Base-by-base conservation (phyloP, 2,797 vertebrate genomes). In the Myripristis murdjan region DNA sequence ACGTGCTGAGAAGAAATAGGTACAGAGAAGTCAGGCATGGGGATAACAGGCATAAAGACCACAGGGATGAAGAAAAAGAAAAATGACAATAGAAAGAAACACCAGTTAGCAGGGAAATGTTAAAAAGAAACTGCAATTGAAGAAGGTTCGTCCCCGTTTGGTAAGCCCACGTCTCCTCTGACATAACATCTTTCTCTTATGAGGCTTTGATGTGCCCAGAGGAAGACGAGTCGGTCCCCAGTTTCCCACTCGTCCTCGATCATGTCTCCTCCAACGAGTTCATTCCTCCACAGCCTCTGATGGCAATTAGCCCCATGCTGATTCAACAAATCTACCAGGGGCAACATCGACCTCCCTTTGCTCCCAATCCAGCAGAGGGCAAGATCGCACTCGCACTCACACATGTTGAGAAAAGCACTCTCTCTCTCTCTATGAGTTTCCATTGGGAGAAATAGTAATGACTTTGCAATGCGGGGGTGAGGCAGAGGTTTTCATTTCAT, bases 261-360 rank as follows among this genome's bases (percentile, higher is more conserved):
- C 84, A 81, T 39, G 68, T 75, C 82, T 63, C 82, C 73, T 63
- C 71, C 82, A 70, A 56, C 72, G 55, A 18, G 51, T 82, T 83
- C 72, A 65, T 75, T 90, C 82, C 65, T 60, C 56, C 66, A 10
- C 65, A 15, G 77, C 79, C 73, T 77, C 75, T 52, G 67, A 82
- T 72, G 73, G 80, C 89, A 91, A 91, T 91, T 92, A 91, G 87
- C 82, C 86, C 72, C 77, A 66, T 9, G 89, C 89, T 91, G 89
- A 92, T 86, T 82, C 70, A 1, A 59, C 85, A 75, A 70, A 84
- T 84, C 82, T 83, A 79, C 83, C 87, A 85, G 80, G 43, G 79
- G 80, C 83, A 82, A 81, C 58, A 24, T 35, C 86, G 80, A 87
- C 86, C 91, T 87, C 80, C 69, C 82, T 78, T 55, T 82, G 79